These are phyloP conservation scores for Diogma glabrata DNA, from an alignment of 2,888 invertebrate genomes.

Conservation along the genomic window DNA sequence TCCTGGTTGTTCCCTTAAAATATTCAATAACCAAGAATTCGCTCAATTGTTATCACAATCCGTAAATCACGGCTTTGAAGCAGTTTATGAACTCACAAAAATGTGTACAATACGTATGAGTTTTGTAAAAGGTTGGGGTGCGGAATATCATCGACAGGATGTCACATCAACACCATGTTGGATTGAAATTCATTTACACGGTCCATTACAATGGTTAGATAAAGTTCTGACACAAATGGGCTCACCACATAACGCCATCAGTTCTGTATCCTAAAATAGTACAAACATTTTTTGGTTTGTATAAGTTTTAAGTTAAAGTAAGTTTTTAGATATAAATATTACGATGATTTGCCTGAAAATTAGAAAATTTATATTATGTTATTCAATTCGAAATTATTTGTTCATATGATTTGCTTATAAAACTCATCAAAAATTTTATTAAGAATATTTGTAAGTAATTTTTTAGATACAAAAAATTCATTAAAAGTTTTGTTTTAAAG, in stretches of 20 bases:
- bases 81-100: slow-evolving; percentile 96
- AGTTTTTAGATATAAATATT: too few species aligned
- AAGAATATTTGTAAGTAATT: too few species aligned
- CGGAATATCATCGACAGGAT: slow-evolving; percentile 97
- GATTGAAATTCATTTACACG: slow-evolving; percentile 98
- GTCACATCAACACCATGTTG: slow-evolving; percentile 99
- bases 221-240: slow-evolving; percentile 98
- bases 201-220: slow-evolving; percentile 96
- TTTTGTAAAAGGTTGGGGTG: slow-evolving; percentile 99
- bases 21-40: slow-evolving; percentile 97
- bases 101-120: slow-evolving; percentile 99
- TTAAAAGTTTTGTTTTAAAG: too few species aligned
- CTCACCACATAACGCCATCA: slow-evolving; percentile 92
- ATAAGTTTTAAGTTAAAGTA: too few species aligned
- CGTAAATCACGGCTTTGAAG: slow-evolving; percentile 96
- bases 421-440: too few species aligned
- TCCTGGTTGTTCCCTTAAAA: slow-evolving; percentile 91
- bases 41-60: slow-evolving; percentile 90
- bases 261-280: slow-evolving; percentile 88
- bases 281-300: too few species aligned
- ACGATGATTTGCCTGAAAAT: too few species aligned
- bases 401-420: too few species aligned
- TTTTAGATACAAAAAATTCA: too few species aligned
- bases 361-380: too few species aligned
- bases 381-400: too few species aligned